Evolutionary conservation across 1,140 invertebrate species (phyloP).

Genomic region (Ericerus pela): DNA sequence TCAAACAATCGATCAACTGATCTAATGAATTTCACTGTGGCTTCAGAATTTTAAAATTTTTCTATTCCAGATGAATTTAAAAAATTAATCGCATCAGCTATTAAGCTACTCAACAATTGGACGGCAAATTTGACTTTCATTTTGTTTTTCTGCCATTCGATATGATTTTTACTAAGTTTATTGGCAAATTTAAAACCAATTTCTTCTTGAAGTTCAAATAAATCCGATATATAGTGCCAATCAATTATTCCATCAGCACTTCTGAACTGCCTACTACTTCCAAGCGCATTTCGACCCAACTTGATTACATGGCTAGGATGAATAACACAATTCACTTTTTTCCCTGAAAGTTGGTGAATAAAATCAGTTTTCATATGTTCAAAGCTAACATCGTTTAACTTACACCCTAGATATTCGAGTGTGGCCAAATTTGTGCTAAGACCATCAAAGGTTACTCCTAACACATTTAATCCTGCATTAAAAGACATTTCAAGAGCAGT

Average conservation of each 20-base stretch:
- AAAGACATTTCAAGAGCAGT: not conserved
- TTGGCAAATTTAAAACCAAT: conserved; percentile 1
- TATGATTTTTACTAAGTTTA: not conserved
- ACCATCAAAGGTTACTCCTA: conserved; percentile 11
- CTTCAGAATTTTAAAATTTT: not conserved
- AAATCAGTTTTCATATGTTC: too few species aligned
- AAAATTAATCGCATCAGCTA: not conserved
- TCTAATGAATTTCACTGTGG: not conserved
- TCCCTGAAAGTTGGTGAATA: too few species aligned
- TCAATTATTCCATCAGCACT: not conserved
- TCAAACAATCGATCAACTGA: conserved; percentile 2
- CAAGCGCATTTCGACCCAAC: not conserved
- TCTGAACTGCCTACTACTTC: not conserved
- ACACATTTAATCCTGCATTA: conserved; percentile 2
- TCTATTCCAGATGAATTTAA: not conserved
- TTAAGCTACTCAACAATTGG: not conserved
- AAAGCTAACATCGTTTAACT: too few species aligned
- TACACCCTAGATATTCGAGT: conserved; percentile 6
- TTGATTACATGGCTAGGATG: too few species aligned
- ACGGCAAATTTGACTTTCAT: conserved; percentile 1
- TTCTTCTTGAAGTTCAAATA: not conserved
- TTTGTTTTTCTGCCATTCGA: conserved; percentile 8
- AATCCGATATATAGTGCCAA: not conserved
- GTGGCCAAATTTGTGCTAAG: conserved; percentile 6
- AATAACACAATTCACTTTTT: too few species aligned